Base-by-base conservation (phyloP, 2,888 invertebrate species). In the Amiota minor region DNA sequence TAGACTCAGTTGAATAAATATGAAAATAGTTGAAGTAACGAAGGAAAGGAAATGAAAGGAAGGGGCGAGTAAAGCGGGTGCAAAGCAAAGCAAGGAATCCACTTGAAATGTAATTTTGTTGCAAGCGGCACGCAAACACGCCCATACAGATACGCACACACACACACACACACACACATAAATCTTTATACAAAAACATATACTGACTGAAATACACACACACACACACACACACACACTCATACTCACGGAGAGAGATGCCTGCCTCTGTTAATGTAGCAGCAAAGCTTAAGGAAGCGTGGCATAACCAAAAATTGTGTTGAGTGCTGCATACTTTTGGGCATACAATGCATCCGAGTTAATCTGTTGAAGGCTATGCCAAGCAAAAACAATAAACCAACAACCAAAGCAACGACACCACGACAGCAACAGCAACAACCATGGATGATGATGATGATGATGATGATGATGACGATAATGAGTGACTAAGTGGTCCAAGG, bases 241-340 rank as follows among this genome's bases (percentile, higher is more conserved):
- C 46, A 61, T 18, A 71, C 65, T 72, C 74, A n/a, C n/a, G n/a
- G n/a, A n/a, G n/a, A n/a, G n/a, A 45, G 70, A 71, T 70, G 65
- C 69, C 35, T 35, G n/a, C n/a, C n/a, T n/a, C n/a, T n/a, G 35
- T 35, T 35, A 62, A 71, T 74, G 71, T 65, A 71, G 75, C 76
- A 71, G 75, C 76, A 72, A 81, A 72, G 75, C 72, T 77, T 78
- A 73, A 76, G 80, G 73, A 73, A 23, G 23, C 62, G 62, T 47
- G n/a, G n/a, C 16, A 16, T 62, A 61, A 64, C 65, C 65, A 35
- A 71, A 71, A 65, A 71, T 50, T 62, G 64, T 81, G 83, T 46
- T 18, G 83, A 80, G 81, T 59, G 59, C 79, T 80, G 84, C 82
- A 81, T 83, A 82, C 80, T 80, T 84, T 82, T 77, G 77, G 77